Percentiles rank a stretch among this genome's conserved stretches.
Conservation (phyloP, 1,140 invertebrate genomes). For the Cherax destructor region DNA sequence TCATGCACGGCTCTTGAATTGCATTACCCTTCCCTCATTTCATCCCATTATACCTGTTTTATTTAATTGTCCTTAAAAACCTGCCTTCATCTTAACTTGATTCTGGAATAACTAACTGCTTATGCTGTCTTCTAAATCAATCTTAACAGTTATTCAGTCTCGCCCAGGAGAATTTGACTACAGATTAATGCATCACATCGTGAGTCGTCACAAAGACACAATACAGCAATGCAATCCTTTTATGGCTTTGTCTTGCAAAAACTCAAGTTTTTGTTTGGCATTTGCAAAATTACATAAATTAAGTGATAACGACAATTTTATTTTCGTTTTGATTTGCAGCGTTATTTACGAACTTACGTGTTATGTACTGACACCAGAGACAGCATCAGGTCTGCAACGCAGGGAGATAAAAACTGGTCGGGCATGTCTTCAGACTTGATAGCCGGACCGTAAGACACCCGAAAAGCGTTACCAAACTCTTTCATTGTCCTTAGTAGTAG, state of each 20-base stretch:
- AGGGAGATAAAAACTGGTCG: background rate
- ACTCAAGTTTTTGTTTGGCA: too few relatives aligned
- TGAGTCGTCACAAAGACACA: too few relatives aligned
- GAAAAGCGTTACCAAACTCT: background rate
- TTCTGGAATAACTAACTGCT: background rate
- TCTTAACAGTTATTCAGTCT: background rate
- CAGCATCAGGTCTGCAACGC: too few relatives aligned
- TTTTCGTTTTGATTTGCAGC: too few relatives aligned
- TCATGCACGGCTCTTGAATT: background rate
- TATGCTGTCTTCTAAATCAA: background rate
- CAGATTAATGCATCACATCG: too few relatives aligned
- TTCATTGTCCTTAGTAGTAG: background rate
- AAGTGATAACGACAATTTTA: too few relatives aligned
- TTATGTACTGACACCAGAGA: too few relatives aligned
- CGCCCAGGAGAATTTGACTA: too few relatives aligned
- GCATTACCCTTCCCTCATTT: background rate
- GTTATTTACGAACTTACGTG: too few relatives aligned
- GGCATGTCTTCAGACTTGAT: background rate
- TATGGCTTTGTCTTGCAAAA: too few relatives aligned
- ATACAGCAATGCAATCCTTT: too few relatives aligned
- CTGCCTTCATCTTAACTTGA: background rate
- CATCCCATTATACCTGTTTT: background rate
- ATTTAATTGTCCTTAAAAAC: background rate
- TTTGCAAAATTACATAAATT: too few relatives aligned
- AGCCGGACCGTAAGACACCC: background rate